Evolutionary conservation across 2,113 vertebrate genomes (phyloP), one percentile per base, ranked within the genome.

Genomic region (Rhea pennata): DNA sequence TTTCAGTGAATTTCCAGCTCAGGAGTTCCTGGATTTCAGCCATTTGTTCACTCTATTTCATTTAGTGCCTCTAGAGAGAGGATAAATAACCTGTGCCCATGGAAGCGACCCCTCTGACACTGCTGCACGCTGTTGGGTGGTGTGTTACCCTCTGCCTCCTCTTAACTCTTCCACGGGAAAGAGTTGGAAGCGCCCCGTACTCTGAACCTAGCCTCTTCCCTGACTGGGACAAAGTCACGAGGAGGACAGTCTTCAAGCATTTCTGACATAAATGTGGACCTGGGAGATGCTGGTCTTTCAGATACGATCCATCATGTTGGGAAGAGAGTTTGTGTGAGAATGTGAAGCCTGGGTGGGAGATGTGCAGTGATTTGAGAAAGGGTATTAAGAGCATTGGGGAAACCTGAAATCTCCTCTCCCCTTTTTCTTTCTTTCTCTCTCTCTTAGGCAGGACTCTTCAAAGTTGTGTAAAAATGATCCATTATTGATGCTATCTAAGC

Each of bases 1-100:
- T 72, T 72, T 42, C 74, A 69, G 21, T 13, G 48, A 2, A 2
- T 73, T 85, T 83, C 46, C 44, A 86, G 12, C 44, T 73, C 71
- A 66, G 67, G 22, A 86, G 10, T 6, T 73, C 16, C 71, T 86
- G 53, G 40, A 54, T 87, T 66, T 59, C 23, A 92, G 20, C 50
- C 36, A 23, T 65, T 87, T 88, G 2, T 20, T 83, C 21, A 58
- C 48, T 53, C n/a, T n/a, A 15, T 7, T 29, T 83, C 22, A 33
- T 56, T 70, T 46, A 33, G 20, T 33, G 40, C 29, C 26, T 50
- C 26, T 33, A 83, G 10, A 8, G 21, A 70, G 50, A 65, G 23
- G 7, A 27, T 50, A 33, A 88, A 33, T 11, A 42, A 26, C 3
- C 3, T 4, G 12, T 70, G 5, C 0, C 2, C 5, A 2, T 62